These are phyloP conservation scores for Rostratula benghalensis DNA, from an alignment of 2,113 vertebrate genomes.

Conservation along the genomic window DNA sequence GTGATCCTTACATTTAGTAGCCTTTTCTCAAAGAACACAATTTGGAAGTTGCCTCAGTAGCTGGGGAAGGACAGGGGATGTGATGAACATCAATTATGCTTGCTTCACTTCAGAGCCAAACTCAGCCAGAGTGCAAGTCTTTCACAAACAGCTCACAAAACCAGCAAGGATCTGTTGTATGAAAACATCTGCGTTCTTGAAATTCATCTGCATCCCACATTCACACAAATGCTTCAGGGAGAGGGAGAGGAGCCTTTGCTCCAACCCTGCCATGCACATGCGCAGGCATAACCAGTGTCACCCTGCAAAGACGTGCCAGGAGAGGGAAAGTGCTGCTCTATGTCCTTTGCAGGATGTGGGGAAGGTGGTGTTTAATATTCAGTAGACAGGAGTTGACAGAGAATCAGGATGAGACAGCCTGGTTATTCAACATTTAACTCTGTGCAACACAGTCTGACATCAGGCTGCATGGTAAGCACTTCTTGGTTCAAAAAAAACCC, in stretches of 20 bases:
- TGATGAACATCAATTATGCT: not conserved
- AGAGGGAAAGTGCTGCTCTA: not conserved
- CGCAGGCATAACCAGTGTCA: not conserved
- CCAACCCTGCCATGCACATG: rapidly evolving
- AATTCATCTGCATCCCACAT: not conserved
- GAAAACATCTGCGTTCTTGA: not conserved
- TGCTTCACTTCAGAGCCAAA: not conserved
- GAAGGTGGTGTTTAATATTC: not conserved
- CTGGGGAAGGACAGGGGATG: not conserved
- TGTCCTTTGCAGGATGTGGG: not conserved
- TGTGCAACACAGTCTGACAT: not conserved
- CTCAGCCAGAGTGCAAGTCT: not conserved
- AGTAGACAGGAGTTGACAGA: not conserved
- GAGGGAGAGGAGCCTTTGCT: not conserved
- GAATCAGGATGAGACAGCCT: not conserved
- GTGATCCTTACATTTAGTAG: not conserved
- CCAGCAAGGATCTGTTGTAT: not conserved
- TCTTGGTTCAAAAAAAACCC: not conserved
- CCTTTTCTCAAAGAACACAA: not conserved
- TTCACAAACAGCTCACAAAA: not conserved
- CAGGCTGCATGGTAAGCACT: not conserved
- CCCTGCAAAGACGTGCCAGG: not conserved
- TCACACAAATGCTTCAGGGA: not conserved
- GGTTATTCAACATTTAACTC: not conserved
- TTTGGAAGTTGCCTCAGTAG: not conserved